Evolutionary conservation across 35 echinoderm and acorn worm species (phyloP), one percentile per base, ranked within the genome.

Genomic region (Antedon bifida): DNA sequence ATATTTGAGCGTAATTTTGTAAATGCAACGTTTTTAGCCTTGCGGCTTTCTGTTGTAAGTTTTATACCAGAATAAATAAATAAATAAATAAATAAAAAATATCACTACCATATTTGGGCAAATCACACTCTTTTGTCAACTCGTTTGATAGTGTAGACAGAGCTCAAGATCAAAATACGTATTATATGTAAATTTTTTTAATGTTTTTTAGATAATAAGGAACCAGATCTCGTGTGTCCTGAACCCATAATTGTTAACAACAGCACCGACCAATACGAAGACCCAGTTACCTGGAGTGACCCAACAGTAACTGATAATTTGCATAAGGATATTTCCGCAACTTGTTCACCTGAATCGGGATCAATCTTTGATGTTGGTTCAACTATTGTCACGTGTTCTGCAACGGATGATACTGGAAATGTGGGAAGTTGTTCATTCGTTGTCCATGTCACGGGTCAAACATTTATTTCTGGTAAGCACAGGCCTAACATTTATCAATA

Each of bases 141-240:
- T n/a, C n/a, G n/a, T n/a, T n/a, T n/a, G n/a, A n/a, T n/a, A n/a
- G n/a, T n/a, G n/a, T n/a, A n/a, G n/a, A n/a, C n/a, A n/a, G n/a
- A n/a, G n/a, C n/a, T n/a, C n/a, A n/a, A n/a, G n/a, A n/a, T n/a
- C n/a, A n/a, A n/a, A n/a, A n/a, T n/a, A n/a, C n/a, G n/a, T n/a
- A n/a, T n/a, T n/a, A n/a, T n/a, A n/a, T n/a, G n/a, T n/a, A n/a
- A n/a, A n/a, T n/a, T n/a, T n/a, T n/a, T n/a, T n/a, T n/a, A n/a
- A n/a, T n/a, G n/a, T n/a, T n/a, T n/a, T 33, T 10, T 73, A 83
- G 82, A 83, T 73, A 36, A 73, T 28, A 46, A 83, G 36, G 82
- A 30, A 10, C 82, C 82, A 74, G 5, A 34, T 30, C 51, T 83
- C 30, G 34, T 34, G 13, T 83, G 82, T 34, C 46, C 82, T 28